Evolutionary conservation across 2,113 vertebrate species (phyloP).

Genomic region (Triplophysa rosa): DNA sequence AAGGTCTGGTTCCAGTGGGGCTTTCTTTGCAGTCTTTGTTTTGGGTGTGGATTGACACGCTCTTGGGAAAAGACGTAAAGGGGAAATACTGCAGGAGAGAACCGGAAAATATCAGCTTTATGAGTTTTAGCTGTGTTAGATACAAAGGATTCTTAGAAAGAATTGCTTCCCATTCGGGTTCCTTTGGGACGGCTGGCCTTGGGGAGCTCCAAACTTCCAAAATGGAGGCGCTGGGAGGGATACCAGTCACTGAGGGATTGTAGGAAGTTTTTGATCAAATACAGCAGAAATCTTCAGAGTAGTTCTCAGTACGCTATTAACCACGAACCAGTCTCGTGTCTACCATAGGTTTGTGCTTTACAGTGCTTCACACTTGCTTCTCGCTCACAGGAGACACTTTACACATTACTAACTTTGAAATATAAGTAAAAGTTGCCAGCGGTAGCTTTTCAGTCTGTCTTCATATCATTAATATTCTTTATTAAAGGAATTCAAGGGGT

Average conservation of each 20-base stretch:
- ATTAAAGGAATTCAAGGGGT: neutral
- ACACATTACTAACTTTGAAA: slow-evolving; percentile 19
- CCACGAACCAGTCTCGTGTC: slow-evolving; percentile 2
- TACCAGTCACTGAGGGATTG: slow-evolving; percentile 52
- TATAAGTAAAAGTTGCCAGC: slow-evolving; percentile 16
- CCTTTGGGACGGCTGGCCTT: slow-evolving; percentile 56
- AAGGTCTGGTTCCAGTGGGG: slow-evolving; percentile 61
- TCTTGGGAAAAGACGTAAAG: slow-evolving; percentile 49
- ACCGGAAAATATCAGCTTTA: slow-evolving; percentile 43
- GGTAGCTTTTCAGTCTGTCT: neutral
- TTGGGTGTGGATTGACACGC: slow-evolving; percentile 58
- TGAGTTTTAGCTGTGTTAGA: slow-evolving; percentile 31
- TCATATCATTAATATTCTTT: neutral
- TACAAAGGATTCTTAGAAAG: slow-evolving; percentile 32
- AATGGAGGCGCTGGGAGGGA: slow-evolving; percentile 51
- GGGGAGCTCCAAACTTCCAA: slow-evolving; percentile 50
- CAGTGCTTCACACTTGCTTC: neutral
- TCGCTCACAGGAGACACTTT: neutral
- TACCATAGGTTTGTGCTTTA: neutral
- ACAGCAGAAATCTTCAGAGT: neutral
- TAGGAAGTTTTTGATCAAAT: slow-evolving; percentile 50
- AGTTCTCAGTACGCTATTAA: slow-evolving; percentile 22
- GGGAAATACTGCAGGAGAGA: slow-evolving; percentile 32
- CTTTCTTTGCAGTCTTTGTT: slow-evolving; percentile 69
- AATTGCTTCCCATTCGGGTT: slow-evolving; percentile 38